These are phyloP conservation scores for Ciconia stormi DNA, from an alignment of 2,113 vertebrate species.

Conservation along the genomic window DNA sequence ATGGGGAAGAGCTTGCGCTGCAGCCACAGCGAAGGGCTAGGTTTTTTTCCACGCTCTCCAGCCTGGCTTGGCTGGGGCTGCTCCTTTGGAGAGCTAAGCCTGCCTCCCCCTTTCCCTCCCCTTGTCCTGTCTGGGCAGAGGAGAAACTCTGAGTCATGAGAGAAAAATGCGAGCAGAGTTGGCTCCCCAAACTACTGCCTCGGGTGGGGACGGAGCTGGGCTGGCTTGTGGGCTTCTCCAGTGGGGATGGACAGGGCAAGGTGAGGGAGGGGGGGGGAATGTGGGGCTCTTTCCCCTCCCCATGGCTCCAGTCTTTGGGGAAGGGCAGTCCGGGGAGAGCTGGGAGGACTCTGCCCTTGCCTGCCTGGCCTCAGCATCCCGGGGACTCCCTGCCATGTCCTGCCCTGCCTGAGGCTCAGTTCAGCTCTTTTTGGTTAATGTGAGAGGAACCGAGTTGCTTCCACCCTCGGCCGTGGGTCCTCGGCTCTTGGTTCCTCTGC, in stretches of 20 bases:
- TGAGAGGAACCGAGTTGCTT: background rate
- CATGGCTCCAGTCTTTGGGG: background rate
- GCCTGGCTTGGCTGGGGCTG: background rate
- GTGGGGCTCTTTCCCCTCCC: background rate
- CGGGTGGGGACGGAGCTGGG: background rate
- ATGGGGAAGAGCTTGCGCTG: background rate
- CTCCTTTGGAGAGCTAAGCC: background rate
- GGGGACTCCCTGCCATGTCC: background rate
- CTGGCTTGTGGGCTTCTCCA: background rate
- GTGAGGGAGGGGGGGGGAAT: background rate
- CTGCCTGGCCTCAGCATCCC: background rate
- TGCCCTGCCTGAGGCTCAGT: background rate
- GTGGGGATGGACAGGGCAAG: background rate
- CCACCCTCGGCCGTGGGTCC: accelerated
- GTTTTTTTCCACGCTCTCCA: background rate
- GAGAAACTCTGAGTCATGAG: background rate
- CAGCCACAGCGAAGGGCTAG: accelerated
- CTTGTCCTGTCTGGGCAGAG: background rate
- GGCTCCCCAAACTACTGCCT: background rate
- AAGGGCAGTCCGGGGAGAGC: background rate
- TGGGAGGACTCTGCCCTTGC: background rate
- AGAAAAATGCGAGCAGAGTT: background rate
- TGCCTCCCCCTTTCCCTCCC: background rate
- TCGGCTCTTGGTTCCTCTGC: too few species aligned
- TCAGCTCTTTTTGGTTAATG: background rate